Evolutionary conservation across 1,140 invertebrate species (phyloP), one percentile per base, ranked within the genome.

Genomic region (Eumeta japonica): DNA sequence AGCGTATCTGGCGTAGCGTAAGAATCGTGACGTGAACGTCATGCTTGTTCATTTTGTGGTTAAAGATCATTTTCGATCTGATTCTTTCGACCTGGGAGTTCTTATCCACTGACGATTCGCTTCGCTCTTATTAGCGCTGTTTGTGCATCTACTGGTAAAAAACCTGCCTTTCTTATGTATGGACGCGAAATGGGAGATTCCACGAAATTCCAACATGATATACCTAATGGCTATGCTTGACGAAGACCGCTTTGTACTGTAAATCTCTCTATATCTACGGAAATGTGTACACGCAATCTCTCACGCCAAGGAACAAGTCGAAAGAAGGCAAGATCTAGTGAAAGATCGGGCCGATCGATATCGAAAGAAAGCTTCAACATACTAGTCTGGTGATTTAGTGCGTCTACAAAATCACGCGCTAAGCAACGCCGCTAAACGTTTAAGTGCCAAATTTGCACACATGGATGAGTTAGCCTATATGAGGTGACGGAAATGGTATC

Each of bases 11-110:
- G 55, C 50, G 2, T 62, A 67, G 40, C 29, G 62, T 2, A 54
- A 46, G 13, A 66, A 66, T 37, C 16, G 54, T 10, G 54, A 59
- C 2, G n/a, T 70, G 9, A 67, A 66, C n/a, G n/a, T n/a, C n/a
- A n/a, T n/a, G n/a, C n/a, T n/a, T n/a, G n/a, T n/a, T n/a, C n/a
- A n/a, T n/a, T n/a, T n/a, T n/a, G n/a, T n/a, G n/a, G n/a, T n/a
- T n/a, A n/a, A n/a, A n/a, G n/a, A n/a, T n/a, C n/a, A n/a, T n/a
- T n/a, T n/a, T n/a, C n/a, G n/a, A n/a, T n/a, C n/a, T n/a, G n/a
- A n/a, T n/a, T n/a, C n/a, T n/a, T n/a, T n/a, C n/a, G n/a, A n/a
- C n/a, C n/a, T n/a, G n/a, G n/a, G n/a, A n/a, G n/a, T n/a, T n/a
- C n/a, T n/a, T n/a, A n/a, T n/a, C n/a, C n/a, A n/a, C n/a, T n/a